Percentiles rank a stretch among this genome's conserved stretches.
Evolutionary conservation across 2,797 vertebrate species (phyloP).

Genomic region (Sparidentex hasta): DNA sequence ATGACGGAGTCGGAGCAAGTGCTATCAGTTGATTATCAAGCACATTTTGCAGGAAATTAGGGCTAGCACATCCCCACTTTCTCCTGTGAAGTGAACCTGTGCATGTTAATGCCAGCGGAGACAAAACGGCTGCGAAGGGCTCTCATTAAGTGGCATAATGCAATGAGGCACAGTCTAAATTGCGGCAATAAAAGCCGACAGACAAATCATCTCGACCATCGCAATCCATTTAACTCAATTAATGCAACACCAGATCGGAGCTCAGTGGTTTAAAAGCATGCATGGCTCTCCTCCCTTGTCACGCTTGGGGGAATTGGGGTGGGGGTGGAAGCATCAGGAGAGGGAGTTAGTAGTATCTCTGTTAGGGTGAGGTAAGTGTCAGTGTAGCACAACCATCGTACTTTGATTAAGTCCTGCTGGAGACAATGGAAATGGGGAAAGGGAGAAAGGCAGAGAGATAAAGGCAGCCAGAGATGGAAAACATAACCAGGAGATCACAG

Average conservation of each 20-base stretch:
- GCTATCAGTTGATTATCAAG: slow-evolving; percentile 66
- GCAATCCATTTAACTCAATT: slow-evolving; percentile 84
- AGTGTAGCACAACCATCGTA: slow-evolving; percentile 21
- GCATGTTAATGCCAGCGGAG: slow-evolving; percentile 75
- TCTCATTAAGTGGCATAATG: slow-evolving; percentile 83
- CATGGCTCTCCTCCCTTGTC: slow-evolving; percentile 42
- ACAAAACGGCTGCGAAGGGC: slow-evolving; percentile 77
- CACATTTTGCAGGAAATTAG: slow-evolving; percentile 70
- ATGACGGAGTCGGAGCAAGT: slow-evolving; percentile 34
- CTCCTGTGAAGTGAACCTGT: slow-evolving; percentile 78
- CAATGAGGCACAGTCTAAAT: slow-evolving; percentile 82
- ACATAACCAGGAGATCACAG: slow-evolving; percentile 43
- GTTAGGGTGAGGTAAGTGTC: slow-evolving; percentile 55
- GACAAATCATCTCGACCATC: slow-evolving; percentile 84
- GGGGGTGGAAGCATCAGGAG: slow-evolving; percentile 10
- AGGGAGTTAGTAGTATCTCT: slow-evolving; percentile 41
- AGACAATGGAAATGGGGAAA: slow-evolving; percentile 25
- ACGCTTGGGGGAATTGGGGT: slow-evolving; percentile 22
- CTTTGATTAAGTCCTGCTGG: slow-evolving; percentile 57
- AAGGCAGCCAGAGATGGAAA: slow-evolving; percentile 31
- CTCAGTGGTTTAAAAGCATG: slow-evolving; percentile 72
- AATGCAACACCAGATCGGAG: slow-evolving; percentile 71
- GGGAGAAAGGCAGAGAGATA: slow-evolving; percentile 26
- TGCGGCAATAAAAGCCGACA: slow-evolving; percentile 81
- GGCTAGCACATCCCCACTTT: slow-evolving; percentile 50